Evolutionary conservation across 2,113 vertebrate species (phyloP).

Genomic region (Gambusia holbrooki): DNA sequence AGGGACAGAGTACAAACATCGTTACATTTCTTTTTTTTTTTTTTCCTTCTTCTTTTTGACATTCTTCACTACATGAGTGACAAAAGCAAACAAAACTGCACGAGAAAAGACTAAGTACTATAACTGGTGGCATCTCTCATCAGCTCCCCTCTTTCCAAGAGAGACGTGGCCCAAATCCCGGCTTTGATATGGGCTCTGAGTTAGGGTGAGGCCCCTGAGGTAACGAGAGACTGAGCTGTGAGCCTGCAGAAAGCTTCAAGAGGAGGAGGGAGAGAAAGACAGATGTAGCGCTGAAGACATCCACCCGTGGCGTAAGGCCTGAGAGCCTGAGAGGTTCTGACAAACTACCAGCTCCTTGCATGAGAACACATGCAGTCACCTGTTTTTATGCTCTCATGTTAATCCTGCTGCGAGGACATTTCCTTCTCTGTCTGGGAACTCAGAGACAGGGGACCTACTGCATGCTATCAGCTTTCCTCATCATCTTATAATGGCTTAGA

Average conservation of each 20-base stretch:
- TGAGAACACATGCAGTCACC: slow-evolving; percentile 22
- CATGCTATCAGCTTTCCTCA: not conserved
- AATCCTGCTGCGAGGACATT: slow-evolving; percentile 40
- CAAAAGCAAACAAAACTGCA: no score
- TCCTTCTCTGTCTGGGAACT: slow-evolving; percentile 16
- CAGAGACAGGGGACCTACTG: not conserved
- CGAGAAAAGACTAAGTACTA: slow-evolving; percentile 3
- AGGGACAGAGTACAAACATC: not conserved
- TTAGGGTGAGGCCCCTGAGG: slow-evolving; percentile 53
- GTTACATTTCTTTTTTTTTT: not conserved
- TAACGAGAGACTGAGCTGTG: slow-evolving; percentile 59
- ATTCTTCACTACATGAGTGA: slow-evolving; percentile 10
- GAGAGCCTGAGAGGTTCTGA: slow-evolving; percentile 38
- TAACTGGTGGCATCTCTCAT: slow-evolving; percentile 33
- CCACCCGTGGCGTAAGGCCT: slow-evolving; percentile 3
- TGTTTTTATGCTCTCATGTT: slow-evolving; percentile 50
- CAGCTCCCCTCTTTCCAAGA: slow-evolving; percentile 27
- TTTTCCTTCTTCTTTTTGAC: not conserved
- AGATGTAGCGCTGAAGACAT: no score
- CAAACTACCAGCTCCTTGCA: slow-evolving; percentile 16
- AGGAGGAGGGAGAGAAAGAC: slow-evolving; percentile 26
- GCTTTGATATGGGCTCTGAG: slow-evolving; percentile 53
- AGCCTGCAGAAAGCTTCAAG: slow-evolving; percentile 41
- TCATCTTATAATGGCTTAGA: not conserved
- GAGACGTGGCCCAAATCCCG: slow-evolving; percentile 39